Evolutionary conservation across 2,113 vertebrate species (phyloP).

Genomic region (Tupaia tana): DNA sequence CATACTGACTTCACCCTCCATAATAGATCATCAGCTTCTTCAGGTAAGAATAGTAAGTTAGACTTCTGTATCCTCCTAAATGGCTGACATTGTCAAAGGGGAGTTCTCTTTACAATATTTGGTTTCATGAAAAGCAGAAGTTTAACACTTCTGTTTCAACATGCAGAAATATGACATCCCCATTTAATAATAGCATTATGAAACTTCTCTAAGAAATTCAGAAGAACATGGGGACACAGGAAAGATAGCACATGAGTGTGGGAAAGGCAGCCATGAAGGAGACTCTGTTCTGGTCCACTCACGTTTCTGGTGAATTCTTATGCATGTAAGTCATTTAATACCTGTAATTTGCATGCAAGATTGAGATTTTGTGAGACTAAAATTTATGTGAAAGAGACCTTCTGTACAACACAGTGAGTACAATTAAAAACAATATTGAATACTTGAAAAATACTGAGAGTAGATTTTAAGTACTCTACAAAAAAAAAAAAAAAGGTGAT

Average conservation of each 20-base stretch:
- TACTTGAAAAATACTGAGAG: too few species aligned
- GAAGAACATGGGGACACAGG: not conserved
- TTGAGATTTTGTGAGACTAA: not conserved
- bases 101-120: not conserved
- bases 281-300: not conserved
- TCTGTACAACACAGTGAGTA: too few species aligned
- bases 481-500: too few species aligned
- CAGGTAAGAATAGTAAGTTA: not conserved
- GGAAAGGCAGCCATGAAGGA: not conserved
- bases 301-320: not conserved
- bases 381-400: not conserved
- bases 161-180: not conserved
- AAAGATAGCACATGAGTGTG: not conserved
- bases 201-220: not conserved
- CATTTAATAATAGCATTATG: not conserved
- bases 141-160: not conserved
- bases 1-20: not conserved
- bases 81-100: not conserved
- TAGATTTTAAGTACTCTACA: too few species aligned
- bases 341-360: not conserved
- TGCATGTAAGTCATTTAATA: not conserved
- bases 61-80: not conserved
- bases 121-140: not conserved
- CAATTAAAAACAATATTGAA: too few species aligned
- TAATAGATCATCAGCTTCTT: not conserved